Conservation (phyloP, 2,888 invertebrate species). For the Drosophila paucipuncta region DNA sequence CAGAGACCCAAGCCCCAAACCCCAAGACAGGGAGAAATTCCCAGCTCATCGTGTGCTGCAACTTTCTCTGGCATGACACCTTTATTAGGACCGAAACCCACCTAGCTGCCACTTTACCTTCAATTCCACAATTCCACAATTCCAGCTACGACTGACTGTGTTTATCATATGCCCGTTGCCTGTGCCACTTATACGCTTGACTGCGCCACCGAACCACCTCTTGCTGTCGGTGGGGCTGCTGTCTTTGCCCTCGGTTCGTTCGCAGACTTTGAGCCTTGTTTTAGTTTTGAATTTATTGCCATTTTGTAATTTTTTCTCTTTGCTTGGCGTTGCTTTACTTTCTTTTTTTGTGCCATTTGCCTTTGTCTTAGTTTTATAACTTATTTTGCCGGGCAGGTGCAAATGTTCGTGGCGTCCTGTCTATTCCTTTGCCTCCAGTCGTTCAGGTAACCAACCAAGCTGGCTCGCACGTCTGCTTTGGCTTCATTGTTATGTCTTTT, state of each 20-base stretch:
- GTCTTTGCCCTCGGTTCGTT: conserved; percentile 14
- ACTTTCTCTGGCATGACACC: conserved; percentile 73
- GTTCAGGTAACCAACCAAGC: conserved; percentile 14
- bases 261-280: conserved; percentile 61
- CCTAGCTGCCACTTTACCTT: conserved; percentile 35
- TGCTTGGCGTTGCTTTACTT: conserved; percentile 24
- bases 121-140: conserved; percentile 17
- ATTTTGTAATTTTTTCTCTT: conserved; percentile 68
- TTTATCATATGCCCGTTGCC: conserved; percentile 75
- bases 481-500: conserved; percentile 80
- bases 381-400: conserved; percentile 75
- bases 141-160: conserved; percentile 49
- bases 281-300: conserved; percentile 82
- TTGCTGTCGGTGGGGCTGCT: conserved; percentile 15
- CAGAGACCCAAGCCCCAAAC: conserved; percentile 20
- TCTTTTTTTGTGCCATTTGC: conserved; percentile 39
- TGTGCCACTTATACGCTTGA: conserved; percentile 64
- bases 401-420: conserved; percentile 65
- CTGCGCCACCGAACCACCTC: conserved; percentile 41
- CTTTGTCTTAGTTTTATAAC: conserved; percentile 76
- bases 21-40: conserved; percentile 8
- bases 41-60: conserved; percentile 40
- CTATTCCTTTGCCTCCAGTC: conserved; percentile 29
- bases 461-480: conserved; percentile 73
- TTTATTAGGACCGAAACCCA: conserved; percentile 64